Conservation (phyloP, 2,797 vertebrate species). For the Aplochiton taeniatus region DNA sequence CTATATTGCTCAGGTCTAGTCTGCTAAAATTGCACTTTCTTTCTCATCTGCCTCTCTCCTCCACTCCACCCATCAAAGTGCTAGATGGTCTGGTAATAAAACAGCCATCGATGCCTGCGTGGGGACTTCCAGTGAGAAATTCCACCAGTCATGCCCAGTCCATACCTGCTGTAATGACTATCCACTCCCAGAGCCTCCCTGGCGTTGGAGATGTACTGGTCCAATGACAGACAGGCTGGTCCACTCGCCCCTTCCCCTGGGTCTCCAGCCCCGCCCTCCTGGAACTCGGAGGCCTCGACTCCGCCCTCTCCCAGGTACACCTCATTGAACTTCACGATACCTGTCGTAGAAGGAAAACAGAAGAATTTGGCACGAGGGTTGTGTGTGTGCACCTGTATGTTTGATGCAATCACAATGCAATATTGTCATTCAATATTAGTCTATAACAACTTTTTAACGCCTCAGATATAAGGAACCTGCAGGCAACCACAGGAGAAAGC, state of each 20-base stretch:
- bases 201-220: conserved; percentile 83
- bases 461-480: conserved; percentile 55
- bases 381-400: conserved; percentile 15
- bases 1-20: no score
- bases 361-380: no score
- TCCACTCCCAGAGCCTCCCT: conserved; percentile 89
- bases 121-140: neutral
- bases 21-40: neutral
- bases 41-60: neutral
- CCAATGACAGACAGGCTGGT: conserved; percentile 64
- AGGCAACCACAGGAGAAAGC: conserved; percentile 60
- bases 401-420: no score
- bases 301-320: conserved; percentile 85
- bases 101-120: neutral
- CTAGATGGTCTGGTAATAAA: neutral
- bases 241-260: conserved; percentile 44
- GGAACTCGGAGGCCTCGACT: conserved; percentile 54
- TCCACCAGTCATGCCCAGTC: neutral
- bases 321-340: conserved; percentile 94
- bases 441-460: conserved; percentile 68
- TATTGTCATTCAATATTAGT: conserved; percentile 44
- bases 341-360: conserved; percentile 62
- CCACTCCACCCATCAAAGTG: neutral
- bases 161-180: conserved; percentile 83
- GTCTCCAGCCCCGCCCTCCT: conserved; percentile 61